Conservation (phyloP, 2,797 vertebrate species). For the Pyrocephalus nanus region DNA sequence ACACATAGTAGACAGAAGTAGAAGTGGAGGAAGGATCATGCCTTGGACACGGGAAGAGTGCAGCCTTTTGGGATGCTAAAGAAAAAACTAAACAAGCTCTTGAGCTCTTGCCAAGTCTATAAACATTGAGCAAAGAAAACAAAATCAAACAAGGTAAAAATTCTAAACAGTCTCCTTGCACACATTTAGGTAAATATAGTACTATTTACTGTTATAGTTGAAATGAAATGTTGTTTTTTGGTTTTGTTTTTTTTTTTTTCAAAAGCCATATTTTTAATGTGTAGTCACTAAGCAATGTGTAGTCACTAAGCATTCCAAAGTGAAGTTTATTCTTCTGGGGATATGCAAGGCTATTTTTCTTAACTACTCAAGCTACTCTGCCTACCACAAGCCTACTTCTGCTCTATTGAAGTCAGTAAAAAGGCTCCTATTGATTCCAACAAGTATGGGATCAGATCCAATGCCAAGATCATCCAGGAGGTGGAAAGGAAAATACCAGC, state of each 20-base stretch:
- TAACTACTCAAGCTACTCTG: background rate
- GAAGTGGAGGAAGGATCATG: background rate
- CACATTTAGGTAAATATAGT: background rate
- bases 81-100: background rate
- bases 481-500: background rate
- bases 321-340: background rate
- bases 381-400: background rate
- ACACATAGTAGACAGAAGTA: background rate
- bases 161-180: background rate
- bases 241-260: background rate
- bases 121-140: background rate
- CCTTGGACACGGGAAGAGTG: background rate
- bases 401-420: background rate
- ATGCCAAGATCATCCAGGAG: background rate
- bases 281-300: background rate
- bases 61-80: background rate
- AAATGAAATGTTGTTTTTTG: too few species aligned
- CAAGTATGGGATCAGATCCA: background rate
- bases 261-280: background rate
- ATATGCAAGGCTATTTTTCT: background rate
- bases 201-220: background rate
- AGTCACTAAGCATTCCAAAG: background rate
- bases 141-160: background rate
- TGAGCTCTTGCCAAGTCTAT: background rate
- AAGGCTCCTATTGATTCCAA: conserved; percentile 22